Evolutionary conservation across 1,140 invertebrate species (phyloP).

Genomic region (Goniozus legneri): DNA sequence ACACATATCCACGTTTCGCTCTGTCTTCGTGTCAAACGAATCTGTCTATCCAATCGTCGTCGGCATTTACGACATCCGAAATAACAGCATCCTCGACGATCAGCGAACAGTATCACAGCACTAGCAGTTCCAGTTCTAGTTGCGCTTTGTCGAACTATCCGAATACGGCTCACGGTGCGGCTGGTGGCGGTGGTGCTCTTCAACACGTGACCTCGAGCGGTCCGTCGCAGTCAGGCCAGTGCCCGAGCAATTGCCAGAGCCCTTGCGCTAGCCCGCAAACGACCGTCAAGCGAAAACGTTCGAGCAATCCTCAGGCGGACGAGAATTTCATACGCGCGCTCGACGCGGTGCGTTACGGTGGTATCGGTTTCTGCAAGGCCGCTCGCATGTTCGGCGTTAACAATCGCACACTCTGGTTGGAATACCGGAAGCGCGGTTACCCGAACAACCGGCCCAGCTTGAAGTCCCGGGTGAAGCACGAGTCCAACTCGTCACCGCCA

Average conservation of each 20-base stretch:
- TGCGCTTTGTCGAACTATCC: constrained; percentile 42
- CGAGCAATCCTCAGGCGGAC: constrained; percentile 70
- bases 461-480: constrained; percentile 65
- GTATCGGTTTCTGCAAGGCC: constrained; percentile 80
- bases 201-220: constrained; percentile 27
- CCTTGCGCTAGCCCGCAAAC: constrained; percentile 49
- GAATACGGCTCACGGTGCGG: constrained; percentile 35
- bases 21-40: constrained; percentile 59
- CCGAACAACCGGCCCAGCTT: constrained; percentile 71
- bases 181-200: constrained; percentile 15
- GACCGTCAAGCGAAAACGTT: constrained; percentile 58
- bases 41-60: constrained; percentile 51
- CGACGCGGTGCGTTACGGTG: constrained; percentile 75
- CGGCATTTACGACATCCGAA: constrained; percentile 49
- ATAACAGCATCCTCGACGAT: constrained; percentile 43
- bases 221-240: constrained; percentile 36
- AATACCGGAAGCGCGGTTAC: constrained; percentile 79
- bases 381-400: constrained; percentile 78
- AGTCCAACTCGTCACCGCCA: constrained; percentile 49
- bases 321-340: constrained; percentile 75
- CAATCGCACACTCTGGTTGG: constrained; percentile 78
- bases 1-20: constrained; percentile 63
- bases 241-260: constrained; percentile 42
- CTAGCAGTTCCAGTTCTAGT: neutral
- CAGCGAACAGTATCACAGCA: constrained; percentile 44